Conservation (phyloP, 2,888 invertebrate species). For the Branchellion lobata region DNA sequence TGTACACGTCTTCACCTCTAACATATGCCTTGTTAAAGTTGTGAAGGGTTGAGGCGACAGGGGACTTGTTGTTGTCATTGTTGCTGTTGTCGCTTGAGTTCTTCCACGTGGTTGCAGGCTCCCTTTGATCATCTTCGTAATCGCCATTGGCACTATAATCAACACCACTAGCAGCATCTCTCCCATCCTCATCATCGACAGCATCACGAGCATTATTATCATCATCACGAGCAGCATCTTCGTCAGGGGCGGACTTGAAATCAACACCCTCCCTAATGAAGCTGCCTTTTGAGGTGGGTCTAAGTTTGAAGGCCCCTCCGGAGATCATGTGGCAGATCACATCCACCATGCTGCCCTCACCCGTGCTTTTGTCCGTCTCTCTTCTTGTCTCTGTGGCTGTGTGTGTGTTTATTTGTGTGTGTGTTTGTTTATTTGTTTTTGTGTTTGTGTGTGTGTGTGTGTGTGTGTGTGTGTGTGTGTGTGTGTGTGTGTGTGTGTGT, state of each 20-base stretch:
- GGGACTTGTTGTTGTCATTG: neutral
- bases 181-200: neutral
- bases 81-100: neutral
- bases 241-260: neutral
- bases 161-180: no score
- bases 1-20: no score
- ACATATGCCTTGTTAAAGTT: no score
- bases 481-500: no score
- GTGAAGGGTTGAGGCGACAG: no score
- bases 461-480: no score
- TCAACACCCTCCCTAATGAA: neutral
- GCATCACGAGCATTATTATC: neutral
- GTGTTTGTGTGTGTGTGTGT: no score
- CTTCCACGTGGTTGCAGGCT: neutral
- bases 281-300: slow-evolving; percentile 32
- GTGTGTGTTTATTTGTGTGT: neutral
- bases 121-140: neutral
- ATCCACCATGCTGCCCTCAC: neutral
- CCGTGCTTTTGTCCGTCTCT: neutral
- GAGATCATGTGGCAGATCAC: slow-evolving; percentile 29
- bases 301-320: slow-evolving; percentile 15
- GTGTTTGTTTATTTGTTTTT: no score
- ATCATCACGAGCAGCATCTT: neutral
- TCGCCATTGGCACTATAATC: neutral
- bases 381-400: neutral